Base-by-base conservation (phyloP, 30 jellyfish, hydroid and myxozoan species). In the Hydra vulgaris region DNA sequence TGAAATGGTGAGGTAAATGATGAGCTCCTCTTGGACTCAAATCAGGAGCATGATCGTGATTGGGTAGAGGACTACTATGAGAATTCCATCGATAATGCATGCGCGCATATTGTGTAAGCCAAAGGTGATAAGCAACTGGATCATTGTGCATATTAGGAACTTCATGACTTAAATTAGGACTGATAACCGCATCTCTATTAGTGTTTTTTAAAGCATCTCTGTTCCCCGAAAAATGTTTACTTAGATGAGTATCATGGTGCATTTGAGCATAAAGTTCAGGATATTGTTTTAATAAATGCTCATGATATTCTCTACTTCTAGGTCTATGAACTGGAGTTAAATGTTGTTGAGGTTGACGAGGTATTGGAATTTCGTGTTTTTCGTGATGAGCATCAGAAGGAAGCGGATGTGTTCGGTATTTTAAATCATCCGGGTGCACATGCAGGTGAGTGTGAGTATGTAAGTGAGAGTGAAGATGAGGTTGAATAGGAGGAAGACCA, bases 401-500 rank as follows among this genome's bases (percentile, higher is more conserved):
- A 8, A 52, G 71, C 7, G 83, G 83, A 21, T 66, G 87, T 22
- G 40, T 18, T 23, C 83, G 40, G 24, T 80, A 66, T 70, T 70
- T 80, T 21, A 76, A 19, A 25, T 76, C 79, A 15, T 80, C 87
- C 17, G 96, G 96, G 73, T 93, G 99, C 78, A 93, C 81, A 79
- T 93, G 99, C 40, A 93, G 89, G 90, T 93, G 99, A 27, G 99
- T 93, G 82, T 93, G 99, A 15, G 96, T 93, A 71, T 93, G 99
- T 12, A 82, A 73, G 82, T 93, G 99, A 7, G 99, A 87, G 81
- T 93, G 99, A 23, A 87, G 83, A 78, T 93, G 99, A 70, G 99
- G 96, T 74, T 90, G 95, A 15, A 83, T 83, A 68, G 25, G 78
- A 25, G 97, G 96, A 25, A 86, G 84, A 19, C 95, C 96, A 52